A percentile compares a stretch with the other conserved stretches of the same genome.
Evolutionary conservation across 2,113 vertebrate species (phyloP).

Genomic region (Accipiter virgatus): DNA sequence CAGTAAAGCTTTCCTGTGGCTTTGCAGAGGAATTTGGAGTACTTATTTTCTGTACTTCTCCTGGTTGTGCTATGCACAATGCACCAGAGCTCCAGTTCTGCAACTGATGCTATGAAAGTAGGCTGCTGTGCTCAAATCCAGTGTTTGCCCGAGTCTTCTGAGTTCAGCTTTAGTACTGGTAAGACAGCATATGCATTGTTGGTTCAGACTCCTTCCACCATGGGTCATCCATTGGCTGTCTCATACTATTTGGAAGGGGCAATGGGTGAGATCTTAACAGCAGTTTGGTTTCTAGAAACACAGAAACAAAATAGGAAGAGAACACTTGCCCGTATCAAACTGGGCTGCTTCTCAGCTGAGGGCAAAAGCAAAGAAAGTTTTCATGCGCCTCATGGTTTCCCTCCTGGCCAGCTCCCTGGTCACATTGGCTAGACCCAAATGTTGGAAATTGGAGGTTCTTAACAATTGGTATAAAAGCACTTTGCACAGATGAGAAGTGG

Average conservation of each 20-base stretch:
- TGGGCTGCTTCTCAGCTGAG: background rate
- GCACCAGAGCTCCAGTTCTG: background rate
- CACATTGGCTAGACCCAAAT: background rate
- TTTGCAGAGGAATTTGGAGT: slow-evolving; percentile 2
- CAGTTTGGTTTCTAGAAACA: background rate
- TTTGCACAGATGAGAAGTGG: background rate
- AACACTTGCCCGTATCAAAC: background rate
- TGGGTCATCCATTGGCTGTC: background rate
- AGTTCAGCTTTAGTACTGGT: background rate
- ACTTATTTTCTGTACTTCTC: background rate
- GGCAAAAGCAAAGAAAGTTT: background rate
- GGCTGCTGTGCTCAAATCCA: background rate
- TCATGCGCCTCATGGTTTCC: background rate
- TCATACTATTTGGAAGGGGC: background rate
- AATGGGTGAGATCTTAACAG: background rate
- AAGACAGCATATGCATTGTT: background rate
- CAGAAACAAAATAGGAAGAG: background rate
- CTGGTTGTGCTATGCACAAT: background rate
- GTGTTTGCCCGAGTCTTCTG: background rate
- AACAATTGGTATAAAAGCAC: background rate
- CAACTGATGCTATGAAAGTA: background rate
- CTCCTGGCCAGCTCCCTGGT: background rate
- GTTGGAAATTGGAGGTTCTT: background rate
- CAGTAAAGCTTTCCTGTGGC: background rate
- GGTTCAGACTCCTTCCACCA: background rate